phyloP scores from a whole-genome alignment of 2,797 vertebrate species.

The Babyrousa celebensis region DNA sequence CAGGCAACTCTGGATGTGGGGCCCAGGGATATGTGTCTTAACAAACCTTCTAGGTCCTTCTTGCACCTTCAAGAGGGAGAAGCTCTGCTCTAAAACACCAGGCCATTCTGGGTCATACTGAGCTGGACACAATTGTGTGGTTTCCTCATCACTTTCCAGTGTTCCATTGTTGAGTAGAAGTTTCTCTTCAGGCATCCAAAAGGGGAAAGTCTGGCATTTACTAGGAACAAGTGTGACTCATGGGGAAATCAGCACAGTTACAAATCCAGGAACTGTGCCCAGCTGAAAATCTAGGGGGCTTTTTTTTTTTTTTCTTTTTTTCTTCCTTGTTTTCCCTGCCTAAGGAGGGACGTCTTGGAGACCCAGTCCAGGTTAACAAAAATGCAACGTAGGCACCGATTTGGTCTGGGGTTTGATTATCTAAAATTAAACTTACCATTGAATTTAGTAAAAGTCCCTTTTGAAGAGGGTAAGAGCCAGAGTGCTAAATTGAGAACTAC shows the following conservation, averaged over 20 bases:
- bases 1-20: neutral
- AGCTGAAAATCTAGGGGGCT: slow-evolving; percentile 49
- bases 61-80: neutral
- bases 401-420: slow-evolving; percentile 39
- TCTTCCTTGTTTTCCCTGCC: slow-evolving; percentile 40
- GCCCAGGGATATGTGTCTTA: neutral
- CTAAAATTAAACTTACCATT: slow-evolving; percentile 43
- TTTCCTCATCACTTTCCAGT: slow-evolving; percentile 74
- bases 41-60: neutral
- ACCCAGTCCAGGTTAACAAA: slow-evolving; percentile 15
- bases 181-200: slow-evolving; percentile 78
- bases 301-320: slow-evolving; percentile 58
- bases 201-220: slow-evolving; percentile 75
- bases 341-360: slow-evolving; percentile 28
- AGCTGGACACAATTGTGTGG: slow-evolving; percentile 30
- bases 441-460: neutral
- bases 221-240: slow-evolving; percentile 81
- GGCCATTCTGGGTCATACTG: neutral
- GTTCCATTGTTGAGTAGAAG: slow-evolving; percentile 62
- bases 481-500: slow-evolving; percentile 26
- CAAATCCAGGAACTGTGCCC: slow-evolving; percentile 76
- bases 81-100: slow-evolving; percentile 36
- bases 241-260: slow-evolving; percentile 74
- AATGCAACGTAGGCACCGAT: neutral
- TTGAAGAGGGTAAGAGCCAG: neutral